phyloP scores from a whole-genome alignment of 2,888 invertebrate genomes.

The Prenolepis imparis region DNA sequence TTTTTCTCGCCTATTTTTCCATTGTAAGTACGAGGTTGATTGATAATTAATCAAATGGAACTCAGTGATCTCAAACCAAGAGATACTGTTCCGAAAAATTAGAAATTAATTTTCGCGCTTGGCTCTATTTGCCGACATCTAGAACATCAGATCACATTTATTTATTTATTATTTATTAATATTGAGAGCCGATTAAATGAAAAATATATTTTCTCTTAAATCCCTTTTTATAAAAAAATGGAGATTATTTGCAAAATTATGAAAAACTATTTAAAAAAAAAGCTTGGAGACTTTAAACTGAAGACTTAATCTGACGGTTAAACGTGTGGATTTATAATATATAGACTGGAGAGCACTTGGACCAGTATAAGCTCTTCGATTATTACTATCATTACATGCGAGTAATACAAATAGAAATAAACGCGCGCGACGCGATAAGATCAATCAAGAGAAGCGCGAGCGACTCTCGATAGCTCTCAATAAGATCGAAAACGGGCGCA shows the following conservation, averaged over 20 bases:
- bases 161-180: too few relatives aligned
- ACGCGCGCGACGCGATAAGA: background rate
- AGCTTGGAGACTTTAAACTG: background rate
- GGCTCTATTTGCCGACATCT: too few relatives aligned
- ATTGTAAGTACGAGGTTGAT: too few relatives aligned
- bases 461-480: constrained; percentile 33
- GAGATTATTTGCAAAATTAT: background rate
- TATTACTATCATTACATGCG: background rate
- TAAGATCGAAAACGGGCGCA: constrained; percentile 52
- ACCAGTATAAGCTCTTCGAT: background rate
- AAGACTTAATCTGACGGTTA: background rate
- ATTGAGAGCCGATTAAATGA: too few relatives aligned
- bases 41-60: too few relatives aligned
- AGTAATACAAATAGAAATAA: background rate
- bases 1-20: too few relatives aligned
- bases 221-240: background rate
- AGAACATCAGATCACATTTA: too few relatives aligned
- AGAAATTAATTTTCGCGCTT: too few relatives aligned
- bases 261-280: background rate
- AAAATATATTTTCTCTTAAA: too few relatives aligned
- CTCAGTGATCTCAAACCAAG: too few relatives aligned
- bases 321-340: background rate
- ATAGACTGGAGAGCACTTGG: background rate
- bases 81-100: too few relatives aligned
- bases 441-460: background rate